These are phyloP conservation scores for Leptoteleia sp. DNA, from an alignment of 1,140 invertebrate species.

Conservation along the genomic window DNA sequence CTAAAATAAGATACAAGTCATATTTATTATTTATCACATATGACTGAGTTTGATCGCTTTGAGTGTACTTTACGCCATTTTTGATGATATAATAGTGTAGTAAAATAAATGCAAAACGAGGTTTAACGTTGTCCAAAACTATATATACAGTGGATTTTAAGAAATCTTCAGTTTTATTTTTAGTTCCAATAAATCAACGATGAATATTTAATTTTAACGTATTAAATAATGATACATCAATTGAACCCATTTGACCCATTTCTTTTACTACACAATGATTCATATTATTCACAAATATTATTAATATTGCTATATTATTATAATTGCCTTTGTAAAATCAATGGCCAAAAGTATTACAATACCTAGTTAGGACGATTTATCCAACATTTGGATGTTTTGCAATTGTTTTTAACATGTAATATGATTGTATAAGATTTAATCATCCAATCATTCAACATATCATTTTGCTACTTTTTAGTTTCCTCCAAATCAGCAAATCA, in stretches of 20 bases:
- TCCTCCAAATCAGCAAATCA: too few species aligned
- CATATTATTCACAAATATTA: slow-evolving; percentile 2
- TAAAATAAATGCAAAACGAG: slow-evolving; percentile 25
- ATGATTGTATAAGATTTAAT: too few species aligned
- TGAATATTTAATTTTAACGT: not conserved
- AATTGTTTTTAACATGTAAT: slow-evolving; percentile 10
- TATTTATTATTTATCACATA: slow-evolving; percentile 23
- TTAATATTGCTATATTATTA: slow-evolving; percentile 15
- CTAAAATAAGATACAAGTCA: slow-evolving; percentile 1
- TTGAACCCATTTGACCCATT: too few species aligned
- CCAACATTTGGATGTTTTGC: slow-evolving; percentile 8
- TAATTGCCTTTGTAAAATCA: slow-evolving; percentile 32
- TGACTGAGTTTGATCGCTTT: slow-evolving; percentile 35
- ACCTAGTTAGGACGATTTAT: slow-evolving; percentile 26
- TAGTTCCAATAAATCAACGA: too few species aligned
- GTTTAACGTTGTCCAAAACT: too few species aligned
- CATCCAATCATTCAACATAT: too few species aligned
- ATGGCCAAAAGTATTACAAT: slow-evolving; percentile 31
- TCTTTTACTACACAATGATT: slow-evolving; percentile 18
- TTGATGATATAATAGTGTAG: slow-evolving; percentile 21
- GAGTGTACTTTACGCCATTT: slow-evolving; percentile 17
- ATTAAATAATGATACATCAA: too few species aligned
- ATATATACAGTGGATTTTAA: too few species aligned
- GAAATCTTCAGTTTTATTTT: too few species aligned
- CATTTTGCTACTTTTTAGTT: too few species aligned